Evolutionary conservation across 2,888 invertebrate genomes (phyloP), one percentile per base, ranked within the genome.

Genomic region (Eutolmus rufibarbis): DNA sequence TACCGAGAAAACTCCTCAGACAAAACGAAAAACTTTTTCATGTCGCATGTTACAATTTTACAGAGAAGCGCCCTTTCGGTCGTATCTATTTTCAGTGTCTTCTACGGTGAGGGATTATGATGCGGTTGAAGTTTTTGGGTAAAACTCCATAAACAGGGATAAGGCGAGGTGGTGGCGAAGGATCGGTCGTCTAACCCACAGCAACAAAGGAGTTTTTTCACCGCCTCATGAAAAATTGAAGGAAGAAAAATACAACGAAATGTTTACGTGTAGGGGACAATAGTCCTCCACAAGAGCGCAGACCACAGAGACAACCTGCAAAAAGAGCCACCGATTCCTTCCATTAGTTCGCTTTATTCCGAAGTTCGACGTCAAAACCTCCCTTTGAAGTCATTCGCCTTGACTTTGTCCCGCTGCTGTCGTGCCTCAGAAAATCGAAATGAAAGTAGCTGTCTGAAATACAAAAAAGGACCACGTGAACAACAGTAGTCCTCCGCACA

Each of bases 31-130:
- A 84, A 84, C 40, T 84, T 84, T 76, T 40, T 84, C 81, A 31
- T 84, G 84, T 84, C 84, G 84, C 84, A 84, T 84, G 84, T 66
- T 74, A 84, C 74, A 84, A 84, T 74, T 84, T 84, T 66, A 84
- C 74, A 57, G 43, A 66, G 40, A 84, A 84, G 74, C 74, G 12
- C 74, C 66, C 57, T 51, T 66, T 51, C 46, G 66, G 66, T 74
- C 74, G 51, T 40, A 5, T 84, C 82, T 66, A 84, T 57, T 84
- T 82, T 84, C 84, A 51, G 81, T 46, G 51, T 81, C 56, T 81
- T 51, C 43, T 16, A 78, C 31, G 43, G 81, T 56, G 81, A 56
- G 34, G 56, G 81, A 81, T 81, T 81, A 81, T 56, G 74, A 74
- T 74, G 84, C 74, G 84, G 84, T 57, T 84, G 74, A 40, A 74